Conservation (phyloP, 1,140 invertebrate genomes). For the Cydia amplana region DNA sequence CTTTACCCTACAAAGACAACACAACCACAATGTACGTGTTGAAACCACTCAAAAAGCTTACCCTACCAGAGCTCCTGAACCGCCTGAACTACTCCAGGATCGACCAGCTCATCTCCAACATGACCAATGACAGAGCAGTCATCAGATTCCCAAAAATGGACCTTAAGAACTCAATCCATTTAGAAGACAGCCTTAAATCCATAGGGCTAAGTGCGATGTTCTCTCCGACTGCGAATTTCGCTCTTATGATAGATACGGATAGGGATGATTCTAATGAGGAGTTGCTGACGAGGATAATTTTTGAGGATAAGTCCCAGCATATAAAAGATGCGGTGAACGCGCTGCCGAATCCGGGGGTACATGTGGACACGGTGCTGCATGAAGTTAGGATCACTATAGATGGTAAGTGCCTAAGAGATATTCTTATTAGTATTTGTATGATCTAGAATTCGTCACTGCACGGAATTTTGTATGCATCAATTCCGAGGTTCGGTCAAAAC, state of each 20-base stretch:
- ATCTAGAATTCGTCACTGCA: no score
- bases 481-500: no score
- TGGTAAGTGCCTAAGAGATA: conserved; percentile 47
- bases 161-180: conserved; percentile 79
- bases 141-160: conserved; percentile 85
- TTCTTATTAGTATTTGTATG: background rate
- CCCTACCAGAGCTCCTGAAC: conserved; percentile 77
- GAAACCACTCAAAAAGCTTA: conserved; percentile 80
- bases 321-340: conserved; percentile 49
- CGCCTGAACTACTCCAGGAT: conserved; percentile 79
- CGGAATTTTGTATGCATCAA: no score
- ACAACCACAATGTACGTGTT: conserved; percentile 85
- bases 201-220: conserved; percentile 85
- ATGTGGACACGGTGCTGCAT: conserved; percentile 82
- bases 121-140: conserved; percentile 75
- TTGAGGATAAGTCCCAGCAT: conserved; percentile 38
- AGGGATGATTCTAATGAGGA: conserved; percentile 48
- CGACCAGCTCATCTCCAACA: conserved; percentile 76
- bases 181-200: conserved; percentile 79
- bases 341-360: conserved; percentile 80
- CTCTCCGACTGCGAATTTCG: conserved; percentile 82
- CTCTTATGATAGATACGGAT: conserved; percentile 77
- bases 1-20: conserved; percentile 86
- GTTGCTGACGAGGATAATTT: conserved; percentile 47
- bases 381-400: conserved; percentile 82